A percentile compares a stretch with the other conserved stretches of the same genome.
phyloP scores from a whole-genome alignment of 2,113 vertebrate species.

The Tetrax tetrax region DNA sequence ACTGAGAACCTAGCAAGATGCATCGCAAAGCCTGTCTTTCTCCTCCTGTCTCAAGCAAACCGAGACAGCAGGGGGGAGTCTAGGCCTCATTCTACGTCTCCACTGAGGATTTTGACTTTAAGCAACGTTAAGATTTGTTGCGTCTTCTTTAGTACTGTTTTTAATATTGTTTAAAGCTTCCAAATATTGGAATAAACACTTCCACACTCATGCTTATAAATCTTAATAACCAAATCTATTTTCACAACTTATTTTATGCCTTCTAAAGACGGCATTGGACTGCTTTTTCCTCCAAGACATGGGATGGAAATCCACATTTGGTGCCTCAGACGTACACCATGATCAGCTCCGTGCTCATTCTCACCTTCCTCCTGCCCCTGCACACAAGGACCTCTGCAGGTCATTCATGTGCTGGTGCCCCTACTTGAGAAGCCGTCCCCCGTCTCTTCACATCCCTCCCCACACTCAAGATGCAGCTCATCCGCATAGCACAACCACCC shows the following conservation, averaged over 20 bases:
- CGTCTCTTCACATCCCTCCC: too few species aligned
- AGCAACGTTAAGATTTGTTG: neutral
- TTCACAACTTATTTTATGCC: too few species aligned
- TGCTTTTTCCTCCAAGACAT: too few species aligned
- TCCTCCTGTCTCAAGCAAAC: too few species aligned
- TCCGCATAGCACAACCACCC: neutral
- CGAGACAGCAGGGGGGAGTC: neutral
- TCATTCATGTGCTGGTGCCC: neutral
- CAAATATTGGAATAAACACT: neutral
- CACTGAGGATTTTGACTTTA: neutral
- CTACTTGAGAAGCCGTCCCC: neutral
- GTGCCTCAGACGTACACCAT: too few species aligned
- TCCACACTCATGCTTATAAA: neutral
- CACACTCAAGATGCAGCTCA: too few species aligned
- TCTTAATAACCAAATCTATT: neutral
- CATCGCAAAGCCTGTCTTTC: neutral
- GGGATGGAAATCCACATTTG: too few species aligned
- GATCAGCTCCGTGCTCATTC: too few species aligned
- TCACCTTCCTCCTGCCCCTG: too few species aligned
- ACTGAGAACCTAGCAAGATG: neutral
- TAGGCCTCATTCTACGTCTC: neutral
- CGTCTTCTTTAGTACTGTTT: neutral
- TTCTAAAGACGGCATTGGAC: neutral
- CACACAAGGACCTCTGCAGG: accelerated
- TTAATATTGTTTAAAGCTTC: neutral